Percentiles rank a stretch among this genome's conserved stretches.
Conservation (phyloP, 1,140 invertebrate species). For the Phortica variegata region DNA sequence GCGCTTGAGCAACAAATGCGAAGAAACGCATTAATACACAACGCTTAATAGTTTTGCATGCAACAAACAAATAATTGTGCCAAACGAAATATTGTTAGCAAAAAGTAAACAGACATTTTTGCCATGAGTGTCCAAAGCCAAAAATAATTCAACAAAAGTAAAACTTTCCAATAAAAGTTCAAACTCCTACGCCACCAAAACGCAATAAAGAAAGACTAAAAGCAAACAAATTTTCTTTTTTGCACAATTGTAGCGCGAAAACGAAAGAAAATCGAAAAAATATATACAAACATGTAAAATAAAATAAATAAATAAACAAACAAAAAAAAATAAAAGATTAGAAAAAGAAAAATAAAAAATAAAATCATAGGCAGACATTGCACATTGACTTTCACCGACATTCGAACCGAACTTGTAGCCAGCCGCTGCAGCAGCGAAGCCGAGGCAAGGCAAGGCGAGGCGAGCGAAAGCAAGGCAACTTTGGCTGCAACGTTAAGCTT, state of each 20-base stretch:
- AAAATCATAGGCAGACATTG: too few relatives aligned
- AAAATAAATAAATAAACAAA: too few relatives aligned
- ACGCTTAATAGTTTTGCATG: too few relatives aligned
- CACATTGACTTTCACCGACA: too few relatives aligned
- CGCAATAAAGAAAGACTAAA: constrained; percentile 25
- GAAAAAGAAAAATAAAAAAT: too few relatives aligned
- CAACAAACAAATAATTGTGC: constrained; percentile 54
- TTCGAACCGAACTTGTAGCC: too few relatives aligned
- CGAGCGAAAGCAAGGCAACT: too few relatives aligned
- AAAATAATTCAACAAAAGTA: constrained; percentile 2
- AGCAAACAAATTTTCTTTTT: constrained; percentile 45
- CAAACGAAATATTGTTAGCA: constrained; percentile 49
- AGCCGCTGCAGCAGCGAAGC: constrained; percentile 30
- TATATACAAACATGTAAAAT: too few relatives aligned
- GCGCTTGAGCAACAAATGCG: too few relatives aligned
- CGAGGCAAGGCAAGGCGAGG: too few relatives aligned
- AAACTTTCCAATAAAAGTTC: constrained; percentile 49
- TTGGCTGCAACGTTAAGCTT: constrained; percentile 4
- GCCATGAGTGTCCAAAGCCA: too few relatives aligned
- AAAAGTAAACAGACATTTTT: not conserved
- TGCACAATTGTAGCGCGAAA: constrained; percentile 49
- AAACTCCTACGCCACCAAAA: constrained; percentile 38
- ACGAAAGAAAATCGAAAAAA: not conserved
- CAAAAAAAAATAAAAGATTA: not conserved
- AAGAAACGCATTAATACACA: too few relatives aligned